Evolutionary conservation across 2,888 invertebrate genomes (phyloP).

Genomic region (Diarsia dahlii): DNA sequence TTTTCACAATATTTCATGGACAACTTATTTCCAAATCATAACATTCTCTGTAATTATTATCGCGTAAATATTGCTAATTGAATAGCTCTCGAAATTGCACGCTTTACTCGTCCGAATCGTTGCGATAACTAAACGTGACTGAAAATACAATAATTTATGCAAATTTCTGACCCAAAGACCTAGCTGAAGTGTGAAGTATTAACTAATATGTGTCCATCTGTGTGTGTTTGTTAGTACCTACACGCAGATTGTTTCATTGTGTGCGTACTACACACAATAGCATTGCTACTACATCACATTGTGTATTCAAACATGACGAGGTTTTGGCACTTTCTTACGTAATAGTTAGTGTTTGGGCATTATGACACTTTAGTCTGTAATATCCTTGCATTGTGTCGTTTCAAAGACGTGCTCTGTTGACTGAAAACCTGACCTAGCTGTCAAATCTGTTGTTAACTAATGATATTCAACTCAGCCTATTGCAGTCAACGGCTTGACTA

Average conservation of each 20-base stretch:
- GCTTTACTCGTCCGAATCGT: constrained; percentile 21
- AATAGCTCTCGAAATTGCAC: constrained; percentile 35
- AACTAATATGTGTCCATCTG: constrained; percentile 34
- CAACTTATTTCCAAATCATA: constrained; percentile 15
- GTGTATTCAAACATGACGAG: constrained; percentile 31
- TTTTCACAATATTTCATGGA: not conserved
- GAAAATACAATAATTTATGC: constrained; percentile 57
- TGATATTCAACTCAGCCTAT: not conserved
- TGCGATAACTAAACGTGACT: constrained; percentile 50
- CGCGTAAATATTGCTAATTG: constrained; percentile 45
- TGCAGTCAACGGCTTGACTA: not conserved
- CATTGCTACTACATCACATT: constrained; percentile 55
- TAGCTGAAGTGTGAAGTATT: constrained; percentile 49
- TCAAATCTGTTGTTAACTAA: not conserved
- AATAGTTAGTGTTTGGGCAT: constrained; percentile 47
- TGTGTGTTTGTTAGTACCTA: not conserved
- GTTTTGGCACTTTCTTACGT: constrained; percentile 41
- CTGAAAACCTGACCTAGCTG: not conserved
- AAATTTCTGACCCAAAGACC: constrained; percentile 70
- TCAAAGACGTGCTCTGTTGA: not conserved
- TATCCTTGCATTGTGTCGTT: constrained; percentile 29
- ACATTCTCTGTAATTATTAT: constrained; percentile 17
- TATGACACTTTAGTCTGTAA: constrained; percentile 20
- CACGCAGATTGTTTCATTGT: constrained; percentile 34
- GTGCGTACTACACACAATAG: constrained; percentile 43